A percentile compares a stretch with the other conserved stretches of the same genome.
phyloP scores from a whole-genome alignment of 2,888 invertebrate species.

The Phengaris alcon region DNA sequence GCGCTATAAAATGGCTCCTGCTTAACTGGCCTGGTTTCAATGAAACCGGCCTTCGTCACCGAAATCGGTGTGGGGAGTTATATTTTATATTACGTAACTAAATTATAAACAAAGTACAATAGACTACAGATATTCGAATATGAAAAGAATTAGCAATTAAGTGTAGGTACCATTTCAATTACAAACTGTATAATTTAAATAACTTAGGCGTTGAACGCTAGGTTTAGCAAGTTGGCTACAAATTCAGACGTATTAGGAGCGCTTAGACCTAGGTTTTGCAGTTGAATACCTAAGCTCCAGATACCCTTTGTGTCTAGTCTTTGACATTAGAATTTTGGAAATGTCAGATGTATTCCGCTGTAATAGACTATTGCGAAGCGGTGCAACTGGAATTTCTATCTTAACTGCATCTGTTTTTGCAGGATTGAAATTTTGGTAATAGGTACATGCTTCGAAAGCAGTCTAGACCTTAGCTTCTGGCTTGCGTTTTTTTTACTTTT shows the following conservation, averaged over 20 bases:
- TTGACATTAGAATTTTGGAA: constrained; percentile 21
- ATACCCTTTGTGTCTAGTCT: constrained; percentile 27
- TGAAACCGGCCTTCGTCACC: no score
- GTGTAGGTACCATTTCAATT: not conserved
- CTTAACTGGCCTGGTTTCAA: no score
- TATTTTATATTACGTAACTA: no score
- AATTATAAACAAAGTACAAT: not conserved
- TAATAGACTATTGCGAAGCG: constrained; percentile 2
- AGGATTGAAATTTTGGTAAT: no score
- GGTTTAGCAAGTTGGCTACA: constrained; percentile 58
- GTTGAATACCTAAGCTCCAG: constrained; percentile 28
- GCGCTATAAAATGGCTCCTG: no score
- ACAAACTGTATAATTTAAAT: constrained; percentile 2
- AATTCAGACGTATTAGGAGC: constrained; percentile 47
- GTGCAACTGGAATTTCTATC: constrained; percentile 6
- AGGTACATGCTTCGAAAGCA: no score
- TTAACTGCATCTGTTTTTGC: not conserved
- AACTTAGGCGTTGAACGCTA: constrained; percentile 46
- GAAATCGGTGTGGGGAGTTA: no score
- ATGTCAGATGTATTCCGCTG: constrained; percentile 19
- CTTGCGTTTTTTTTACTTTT: no score
- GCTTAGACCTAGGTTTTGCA: constrained; percentile 36
- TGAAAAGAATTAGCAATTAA: not conserved
- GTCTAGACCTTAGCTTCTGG: no score
- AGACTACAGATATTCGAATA: not conserved